Conservation (phyloP, 1,140 invertebrate genomes). For the Orchesella cincta region DNA sequence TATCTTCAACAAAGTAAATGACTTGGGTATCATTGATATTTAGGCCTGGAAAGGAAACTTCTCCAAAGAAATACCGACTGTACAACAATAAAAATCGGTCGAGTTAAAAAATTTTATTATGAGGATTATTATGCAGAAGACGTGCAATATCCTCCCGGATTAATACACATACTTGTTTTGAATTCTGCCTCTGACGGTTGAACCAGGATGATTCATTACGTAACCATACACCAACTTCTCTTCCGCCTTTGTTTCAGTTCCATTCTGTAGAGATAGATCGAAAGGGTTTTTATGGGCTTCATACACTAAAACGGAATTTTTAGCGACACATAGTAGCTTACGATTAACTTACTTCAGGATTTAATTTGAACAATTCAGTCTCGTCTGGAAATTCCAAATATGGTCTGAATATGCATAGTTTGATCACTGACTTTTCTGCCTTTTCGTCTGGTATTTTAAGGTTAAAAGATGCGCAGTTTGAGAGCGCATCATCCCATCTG, state of each 20-base stretch:
- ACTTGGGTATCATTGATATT: background rate
- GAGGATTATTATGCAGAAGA: background rate
- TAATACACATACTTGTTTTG: background rate
- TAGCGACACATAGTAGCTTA: no score
- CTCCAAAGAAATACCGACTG: constrained; percentile 40
- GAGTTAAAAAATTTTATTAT: no score
- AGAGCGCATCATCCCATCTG: constrained; percentile 28
- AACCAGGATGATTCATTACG: background rate
- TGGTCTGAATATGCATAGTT: constrained; percentile 41
- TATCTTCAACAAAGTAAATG: constrained; percentile 44
- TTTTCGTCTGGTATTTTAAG: constrained; percentile 40
- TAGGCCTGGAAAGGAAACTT: constrained; percentile 32
- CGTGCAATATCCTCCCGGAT: background rate
- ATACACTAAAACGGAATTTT: no score
- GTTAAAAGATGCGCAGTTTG: constrained; percentile 38
- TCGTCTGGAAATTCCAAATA: constrained; percentile 34
- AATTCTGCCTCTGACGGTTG: background rate
- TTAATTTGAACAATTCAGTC: background rate
- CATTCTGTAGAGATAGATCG: no score
- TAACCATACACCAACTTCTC: background rate
- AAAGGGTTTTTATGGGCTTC: no score
- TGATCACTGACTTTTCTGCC: background rate
- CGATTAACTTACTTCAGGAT: background rate
- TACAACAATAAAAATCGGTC: background rate
- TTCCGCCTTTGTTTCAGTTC: no score